These are phyloP conservation scores for Etia nguti DNA, from an alignment of 2,113 vertebrate species.

Conservation along the genomic window DNA sequence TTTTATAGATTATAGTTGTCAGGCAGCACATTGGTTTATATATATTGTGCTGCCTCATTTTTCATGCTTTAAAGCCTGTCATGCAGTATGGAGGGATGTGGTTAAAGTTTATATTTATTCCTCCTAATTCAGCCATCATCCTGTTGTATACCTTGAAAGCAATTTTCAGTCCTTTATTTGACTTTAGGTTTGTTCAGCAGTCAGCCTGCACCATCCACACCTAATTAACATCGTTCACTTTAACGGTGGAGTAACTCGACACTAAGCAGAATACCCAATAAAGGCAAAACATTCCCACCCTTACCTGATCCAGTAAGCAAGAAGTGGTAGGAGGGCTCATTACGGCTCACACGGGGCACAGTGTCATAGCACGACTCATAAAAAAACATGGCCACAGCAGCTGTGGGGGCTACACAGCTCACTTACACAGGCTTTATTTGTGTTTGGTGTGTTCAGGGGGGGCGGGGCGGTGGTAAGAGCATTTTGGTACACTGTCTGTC, in stretches of 20 bases:
- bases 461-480: slow-evolving; percentile 10
- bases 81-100: background rate
- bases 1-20: slow-evolving; percentile 41
- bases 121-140: background rate
- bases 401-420: slow-evolving; percentile 29
- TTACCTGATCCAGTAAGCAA: slow-evolving; percentile 54
- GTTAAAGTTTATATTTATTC: background rate
- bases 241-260: slow-evolving; percentile 51
- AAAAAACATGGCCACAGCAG: slow-evolving; percentile 51
- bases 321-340: slow-evolving; percentile 42
- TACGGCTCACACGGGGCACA: slow-evolving; percentile 46
- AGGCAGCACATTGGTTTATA: background rate
- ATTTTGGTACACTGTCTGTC: slow-evolving; percentile 51
- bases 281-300: slow-evolving; percentile 38
- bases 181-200: background rate
- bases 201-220: background rate
- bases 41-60: background rate
- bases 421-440: slow-evolving; percentile 58
- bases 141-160: background rate
- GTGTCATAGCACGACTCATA: slow-evolving; percentile 54
- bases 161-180: background rate
- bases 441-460: background rate
- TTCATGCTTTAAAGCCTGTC: background rate
- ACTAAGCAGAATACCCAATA: slow-evolving; percentile 48
- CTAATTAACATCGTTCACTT: slow-evolving; percentile 51